phyloP scores from a whole-genome alignment of 2,113 vertebrate genomes.

The Dascyllus trimaculatus region DNA sequence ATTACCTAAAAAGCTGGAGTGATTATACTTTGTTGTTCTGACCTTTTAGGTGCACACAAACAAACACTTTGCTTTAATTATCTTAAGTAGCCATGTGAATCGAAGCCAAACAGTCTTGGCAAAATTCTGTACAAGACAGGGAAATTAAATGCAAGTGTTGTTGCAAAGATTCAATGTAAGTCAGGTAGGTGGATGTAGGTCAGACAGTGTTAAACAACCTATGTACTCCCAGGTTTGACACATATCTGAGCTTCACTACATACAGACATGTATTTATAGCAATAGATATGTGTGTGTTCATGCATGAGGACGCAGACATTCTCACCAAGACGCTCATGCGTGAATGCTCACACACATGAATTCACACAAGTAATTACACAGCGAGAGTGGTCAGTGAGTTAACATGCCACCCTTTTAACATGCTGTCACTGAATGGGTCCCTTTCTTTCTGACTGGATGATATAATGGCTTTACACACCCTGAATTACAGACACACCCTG shows the following conservation, averaged over 20 bases:
- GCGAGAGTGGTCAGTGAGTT: conserved; percentile 46
- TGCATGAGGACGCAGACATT: conserved; percentile 3
- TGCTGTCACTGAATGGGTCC: conserved; percentile 65
- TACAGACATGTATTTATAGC: too few relatives aligned
- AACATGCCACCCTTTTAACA: conserved; percentile 55
- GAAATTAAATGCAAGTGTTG: too few relatives aligned
- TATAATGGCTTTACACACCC: conserved; percentile 77
- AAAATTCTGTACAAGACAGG: background rate
- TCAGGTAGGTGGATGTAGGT: conserved; percentile 46
- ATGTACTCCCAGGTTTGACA: conserved; percentile 13
- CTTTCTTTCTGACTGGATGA: conserved; percentile 72
- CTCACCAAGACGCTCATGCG: background rate
- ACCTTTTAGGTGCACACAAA: conserved; percentile 28
- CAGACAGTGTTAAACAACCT: conserved; percentile 12
- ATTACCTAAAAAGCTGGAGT: conserved; percentile 23
- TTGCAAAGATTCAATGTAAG: too few relatives aligned
- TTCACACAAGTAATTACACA: conserved; percentile 45
- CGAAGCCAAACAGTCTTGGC: conserved; percentile 9
- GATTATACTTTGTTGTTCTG: conserved; percentile 31
- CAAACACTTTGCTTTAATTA: conserved; percentile 13
- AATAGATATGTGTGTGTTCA: background rate
- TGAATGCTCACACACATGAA: conserved; percentile 48
- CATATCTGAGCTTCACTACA: background rate
- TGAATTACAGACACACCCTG: conserved; percentile 80
- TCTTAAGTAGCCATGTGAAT: conserved; percentile 11